phyloP scores from a whole-genome alignment of 2,113 vertebrate species.

The Macaca fascicularis region DNA sequence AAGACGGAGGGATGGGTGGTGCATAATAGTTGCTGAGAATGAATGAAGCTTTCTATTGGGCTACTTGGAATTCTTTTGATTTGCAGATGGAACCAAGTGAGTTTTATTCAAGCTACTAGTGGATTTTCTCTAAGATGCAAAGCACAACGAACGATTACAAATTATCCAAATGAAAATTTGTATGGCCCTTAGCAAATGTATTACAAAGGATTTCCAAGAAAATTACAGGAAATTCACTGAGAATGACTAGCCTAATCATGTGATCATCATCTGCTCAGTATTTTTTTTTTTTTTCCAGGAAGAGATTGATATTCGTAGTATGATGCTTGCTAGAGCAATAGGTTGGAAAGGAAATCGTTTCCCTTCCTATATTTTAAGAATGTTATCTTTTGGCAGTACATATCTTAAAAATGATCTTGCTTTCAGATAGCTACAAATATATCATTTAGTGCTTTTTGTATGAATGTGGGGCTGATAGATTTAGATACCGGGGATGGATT shows the following conservation, averaged over 20 bases:
- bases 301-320: conserved; percentile 43
- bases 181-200: conserved; percentile 49
- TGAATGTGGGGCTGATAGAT: conserved; percentile 76
- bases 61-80: conserved; percentile 61
- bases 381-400: conserved; percentile 50
- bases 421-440: conserved; percentile 64
- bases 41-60: not conserved
- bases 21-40: conserved; percentile 50
- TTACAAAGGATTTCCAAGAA: conserved; percentile 46
- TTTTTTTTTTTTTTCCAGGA: not conserved
- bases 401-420: conserved; percentile 69
- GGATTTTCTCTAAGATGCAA: not conserved
- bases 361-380: conserved; percentile 65
- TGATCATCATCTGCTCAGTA: conserved; percentile 21
- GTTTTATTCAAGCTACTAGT: conserved; percentile 68
- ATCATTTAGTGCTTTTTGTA: conserved; percentile 75
- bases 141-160: conserved; percentile 43
- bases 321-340: conserved; percentile 51
- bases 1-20: not conserved
- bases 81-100: conserved; percentile 66
- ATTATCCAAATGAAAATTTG: conserved; percentile 62
- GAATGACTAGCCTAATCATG: not conserved
- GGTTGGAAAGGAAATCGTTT: conserved; percentile 63
- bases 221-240: conserved; percentile 56
- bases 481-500: conserved; percentile 69